Evolutionary conservation across 2,888 invertebrate species (phyloP), one percentile per base, ranked within the genome.

Genomic region (Dinocampus coccinellae): DNA sequence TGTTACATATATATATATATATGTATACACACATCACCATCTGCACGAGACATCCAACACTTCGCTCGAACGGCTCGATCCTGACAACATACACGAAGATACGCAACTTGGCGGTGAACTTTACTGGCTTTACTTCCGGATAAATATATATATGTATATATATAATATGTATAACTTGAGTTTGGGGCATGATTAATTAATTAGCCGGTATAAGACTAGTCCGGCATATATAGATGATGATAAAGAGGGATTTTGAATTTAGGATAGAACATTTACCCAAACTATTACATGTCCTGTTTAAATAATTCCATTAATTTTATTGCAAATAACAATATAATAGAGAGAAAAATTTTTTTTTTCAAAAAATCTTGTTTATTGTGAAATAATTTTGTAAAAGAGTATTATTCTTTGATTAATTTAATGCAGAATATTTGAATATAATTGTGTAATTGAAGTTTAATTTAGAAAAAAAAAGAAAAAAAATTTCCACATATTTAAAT

Each of bases 171-270:
- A 73, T 69, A 77, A 76, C 75, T 74, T 67, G 72, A 74, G 72
- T 73, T n/a, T 80, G 82, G 80, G 80, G 83, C 83, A 85, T 87
- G 86, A 87, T 87, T 86, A 87, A 87, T 87, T 87, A 87, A 86
- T 87, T 87, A 87, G 84, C 82, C 42, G n/a, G 16, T 16, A 39
- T 79, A 78, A 78, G 84, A 82, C 84, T 83, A 85, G 86, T 85
- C 84, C 81, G 79, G 78, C 53, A 33, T 7, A 47, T 70, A 81
- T 74, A 67, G 71, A 64, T 74, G 75, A 70, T 52, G 10, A 6
- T 9, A 20, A 52, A 47, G 26, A 47, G 39, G 39, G 39, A 39
- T 39, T 39, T 39, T n/a, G 64, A 47, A 58, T 64, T 16, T 33
- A 64, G 64, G 64, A 47, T 64, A 57, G 53, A 55, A 64, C 33